Evolutionary conservation across 1,140 invertebrate species (phyloP).

Genomic region (Galleria mellonella): DNA sequence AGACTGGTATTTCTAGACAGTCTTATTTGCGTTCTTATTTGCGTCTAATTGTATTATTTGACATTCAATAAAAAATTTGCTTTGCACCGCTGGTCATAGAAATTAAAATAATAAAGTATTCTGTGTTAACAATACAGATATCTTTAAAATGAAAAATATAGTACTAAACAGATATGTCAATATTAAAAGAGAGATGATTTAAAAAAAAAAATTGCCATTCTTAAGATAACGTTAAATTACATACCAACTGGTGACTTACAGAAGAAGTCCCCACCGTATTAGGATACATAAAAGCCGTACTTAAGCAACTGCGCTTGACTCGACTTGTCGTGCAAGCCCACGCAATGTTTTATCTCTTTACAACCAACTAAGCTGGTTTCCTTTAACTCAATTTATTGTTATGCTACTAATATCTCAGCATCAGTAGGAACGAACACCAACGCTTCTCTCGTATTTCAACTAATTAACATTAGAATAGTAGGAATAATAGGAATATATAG

Average conservation of each 20-base stretch:
- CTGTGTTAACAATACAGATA: not conserved
- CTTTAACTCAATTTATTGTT: slow-evolving; percentile 58
- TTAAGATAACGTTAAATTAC: slow-evolving; percentile 5
- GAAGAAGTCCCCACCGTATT: slow-evolving; percentile 27
- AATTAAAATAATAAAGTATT: too few relatives aligned
- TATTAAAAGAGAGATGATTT: not conserved
- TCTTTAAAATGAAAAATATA: not conserved
- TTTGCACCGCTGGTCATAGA: too few relatives aligned
- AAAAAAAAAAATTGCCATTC: too few relatives aligned
- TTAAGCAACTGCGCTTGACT: slow-evolving; percentile 47
- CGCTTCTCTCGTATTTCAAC: slow-evolving; percentile 39
- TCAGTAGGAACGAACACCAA: slow-evolving; percentile 40
- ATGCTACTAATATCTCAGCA: slow-evolving; percentile 50
- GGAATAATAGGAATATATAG: not conserved
- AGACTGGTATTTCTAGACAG: not conserved
- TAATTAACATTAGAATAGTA: slow-evolving; percentile 56
- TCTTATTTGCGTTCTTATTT: not conserved
- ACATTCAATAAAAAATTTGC: slow-evolving; percentile 1
- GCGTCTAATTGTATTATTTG: not conserved
- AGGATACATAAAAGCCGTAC: slow-evolving; percentile 51
- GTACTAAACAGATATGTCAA: not conserved
- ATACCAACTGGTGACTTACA: slow-evolving; percentile 12
- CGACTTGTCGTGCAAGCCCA: slow-evolving; percentile 36
- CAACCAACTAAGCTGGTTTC: slow-evolving; percentile 46
- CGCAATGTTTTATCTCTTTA: slow-evolving; percentile 59